A percentile compares a stretch with the other conserved stretches of the same genome.
Evolutionary conservation across 1,140 invertebrate genomes (phyloP).

Genomic region (Pseudomyrmex cubaensis): DNA sequence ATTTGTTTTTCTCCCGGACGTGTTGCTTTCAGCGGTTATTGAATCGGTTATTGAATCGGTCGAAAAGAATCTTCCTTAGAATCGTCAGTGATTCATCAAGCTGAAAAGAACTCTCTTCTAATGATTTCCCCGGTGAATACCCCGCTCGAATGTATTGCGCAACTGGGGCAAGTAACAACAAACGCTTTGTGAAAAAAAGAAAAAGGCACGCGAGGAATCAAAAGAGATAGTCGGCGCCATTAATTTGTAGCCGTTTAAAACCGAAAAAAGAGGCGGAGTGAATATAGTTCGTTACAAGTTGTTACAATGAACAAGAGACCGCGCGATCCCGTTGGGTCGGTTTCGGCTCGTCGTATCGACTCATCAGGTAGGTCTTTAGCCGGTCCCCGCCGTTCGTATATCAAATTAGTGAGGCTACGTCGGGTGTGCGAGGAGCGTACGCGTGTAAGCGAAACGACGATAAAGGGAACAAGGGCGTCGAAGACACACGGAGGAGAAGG

Average conservation of each 20-base stretch:
- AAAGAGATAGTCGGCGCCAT: background rate
- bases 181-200: background rate
- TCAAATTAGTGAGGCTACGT: conserved; percentile 69
- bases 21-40: too few relatives aligned
- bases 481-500: conserved; percentile 48
- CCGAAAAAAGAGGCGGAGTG: conserved; percentile 63
- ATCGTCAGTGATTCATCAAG: background rate
- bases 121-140: background rate
- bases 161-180: background rate
- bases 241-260: conserved; percentile 25
- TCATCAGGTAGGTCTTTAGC: conserved; percentile 58
- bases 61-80: background rate
- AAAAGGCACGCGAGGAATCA: background rate
- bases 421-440: conserved; percentile 52
- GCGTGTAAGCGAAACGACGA: conserved; percentile 70
- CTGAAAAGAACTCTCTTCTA: too few relatives aligned
- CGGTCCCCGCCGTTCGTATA: conserved; percentile 60
- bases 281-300: conserved; percentile 76
- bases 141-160: background rate
- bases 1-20: too few relatives aligned
- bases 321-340: conserved; percentile 5
- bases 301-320: conserved; percentile 35
- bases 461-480: conserved; percentile 62
- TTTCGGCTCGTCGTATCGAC: conserved; percentile 34
- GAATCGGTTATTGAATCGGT: too few relatives aligned